Evolutionary conservation across 1,140 invertebrate genomes (phyloP).

Genomic region (Adelges cooleyi): DNA sequence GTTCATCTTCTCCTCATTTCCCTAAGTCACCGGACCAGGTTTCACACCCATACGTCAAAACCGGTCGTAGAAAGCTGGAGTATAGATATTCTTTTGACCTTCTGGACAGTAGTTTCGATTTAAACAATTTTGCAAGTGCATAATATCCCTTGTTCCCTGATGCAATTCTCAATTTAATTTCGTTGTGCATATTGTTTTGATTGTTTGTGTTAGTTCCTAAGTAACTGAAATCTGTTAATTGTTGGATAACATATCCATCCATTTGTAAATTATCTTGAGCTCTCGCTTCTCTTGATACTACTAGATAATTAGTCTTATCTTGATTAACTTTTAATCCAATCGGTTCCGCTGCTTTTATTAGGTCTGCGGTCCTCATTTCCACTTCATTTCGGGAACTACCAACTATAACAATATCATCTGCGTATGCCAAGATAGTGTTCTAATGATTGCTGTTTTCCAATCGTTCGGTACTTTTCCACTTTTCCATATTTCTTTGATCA

Average conservation of each 20-base stretch:
- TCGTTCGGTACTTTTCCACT: background rate
- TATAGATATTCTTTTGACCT: background rate
- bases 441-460: background rate
- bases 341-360: background rate
- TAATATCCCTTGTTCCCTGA: background rate
- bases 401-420: background rate
- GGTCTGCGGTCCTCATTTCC: background rate
- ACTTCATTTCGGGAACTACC: background rate
- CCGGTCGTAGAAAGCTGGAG: constrained; percentile 13
- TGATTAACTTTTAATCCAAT: background rate
- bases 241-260: background rate
- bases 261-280: background rate
- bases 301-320: background rate
- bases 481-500: background rate
- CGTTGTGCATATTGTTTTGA: background rate
- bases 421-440: background rate
- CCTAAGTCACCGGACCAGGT: constrained; percentile 29
- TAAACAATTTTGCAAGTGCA: background rate
- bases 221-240: background rate
- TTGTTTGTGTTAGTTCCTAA: background rate
- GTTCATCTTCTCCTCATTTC: constrained; percentile 16
- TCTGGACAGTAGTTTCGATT: background rate
- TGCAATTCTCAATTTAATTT: background rate
- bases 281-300: background rate
- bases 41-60: constrained; percentile 28